These are phyloP conservation scores for Anodontia alba DNA, from an alignment of 2,888 invertebrate genomes.

Conservation along the genomic window DNA sequence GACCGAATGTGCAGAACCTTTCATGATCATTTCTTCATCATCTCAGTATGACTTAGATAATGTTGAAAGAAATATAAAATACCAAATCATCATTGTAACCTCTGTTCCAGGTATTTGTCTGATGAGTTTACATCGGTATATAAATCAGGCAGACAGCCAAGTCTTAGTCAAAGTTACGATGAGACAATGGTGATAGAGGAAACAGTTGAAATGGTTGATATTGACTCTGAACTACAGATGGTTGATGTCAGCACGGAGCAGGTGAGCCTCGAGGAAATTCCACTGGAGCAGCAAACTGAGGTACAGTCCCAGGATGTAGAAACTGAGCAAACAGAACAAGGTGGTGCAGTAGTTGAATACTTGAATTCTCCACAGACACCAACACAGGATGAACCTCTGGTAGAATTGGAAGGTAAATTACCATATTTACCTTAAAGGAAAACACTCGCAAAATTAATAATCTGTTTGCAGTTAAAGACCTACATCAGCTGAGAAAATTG, in stretches of 20 bases:
- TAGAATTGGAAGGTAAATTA: constrained; percentile 30
- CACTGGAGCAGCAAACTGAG: constrained; percentile 28
- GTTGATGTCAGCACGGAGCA: constrained; percentile 38
- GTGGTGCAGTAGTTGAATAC: neutral
- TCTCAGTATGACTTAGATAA: no score
- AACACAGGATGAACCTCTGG: constrained; percentile 60
- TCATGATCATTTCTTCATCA: no score
- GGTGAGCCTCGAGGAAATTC: constrained; percentile 51
- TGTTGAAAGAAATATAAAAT: no score
- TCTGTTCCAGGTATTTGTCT: constrained; percentile 80
- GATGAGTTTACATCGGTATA: constrained; percentile 84
- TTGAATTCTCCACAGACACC: constrained; percentile 46
- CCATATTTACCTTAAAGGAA: no score
- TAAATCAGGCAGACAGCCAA: constrained; percentile 37
- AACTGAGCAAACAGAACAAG: neutral
- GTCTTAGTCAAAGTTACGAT: constrained; percentile 53
- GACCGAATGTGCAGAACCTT: no score
- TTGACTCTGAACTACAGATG: constrained; percentile 48
- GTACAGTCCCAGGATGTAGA: constrained; percentile 44
- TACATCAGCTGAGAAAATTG: no score
- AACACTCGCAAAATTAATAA: no score
- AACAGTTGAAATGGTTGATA: constrained; percentile 56
- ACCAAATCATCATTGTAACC: no score
- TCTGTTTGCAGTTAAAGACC: no score
- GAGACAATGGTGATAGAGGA: constrained; percentile 61